phyloP scores from a whole-genome alignment of 1,140 invertebrate genomes.

The Papilio glaucus region DNA sequence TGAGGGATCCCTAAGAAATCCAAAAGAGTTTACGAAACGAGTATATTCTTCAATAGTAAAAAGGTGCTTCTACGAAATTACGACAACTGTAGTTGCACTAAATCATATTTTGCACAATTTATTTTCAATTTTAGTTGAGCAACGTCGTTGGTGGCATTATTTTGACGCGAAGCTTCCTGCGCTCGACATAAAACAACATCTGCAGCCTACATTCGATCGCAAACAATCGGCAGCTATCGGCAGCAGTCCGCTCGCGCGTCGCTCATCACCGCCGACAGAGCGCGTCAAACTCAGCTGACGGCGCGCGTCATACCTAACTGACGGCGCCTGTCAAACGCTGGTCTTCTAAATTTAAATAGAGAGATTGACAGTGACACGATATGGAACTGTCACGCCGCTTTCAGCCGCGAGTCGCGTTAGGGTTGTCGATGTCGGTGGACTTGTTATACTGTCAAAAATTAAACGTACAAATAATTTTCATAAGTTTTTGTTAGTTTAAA shows the following conservation, averaged over 20 bases:
- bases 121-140: slow-evolving; percentile 1
- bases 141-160: slow-evolving; percentile 24
- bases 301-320: slow-evolving; percentile 52
- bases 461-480: no score
- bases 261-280: slow-evolving; percentile 40
- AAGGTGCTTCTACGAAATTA: no score
- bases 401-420: slow-evolving; percentile 41
- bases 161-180: slow-evolving; percentile 17
- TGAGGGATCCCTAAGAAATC: no score
- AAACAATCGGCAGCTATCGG: slow-evolving; percentile 47
- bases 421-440: not conserved
- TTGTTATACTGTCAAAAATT: no score
- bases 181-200: slow-evolving; percentile 31
- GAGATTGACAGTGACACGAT: slow-evolving; percentile 68
- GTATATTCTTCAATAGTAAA: no score
- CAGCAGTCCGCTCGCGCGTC: slow-evolving; percentile 44
- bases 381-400: slow-evolving; percentile 56
- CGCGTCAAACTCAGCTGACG: slow-evolving; percentile 58
- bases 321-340: slow-evolving; percentile 49
- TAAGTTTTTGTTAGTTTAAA: no score
- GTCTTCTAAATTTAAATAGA: slow-evolving; percentile 53
- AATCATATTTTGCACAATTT: not conserved
- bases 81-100: no score
- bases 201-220: slow-evolving; percentile 29
- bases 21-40: no score